These are phyloP conservation scores for Oryzias celebensis DNA, from an alignment of 2,113 vertebrate species.

Conservation along the genomic window DNA sequence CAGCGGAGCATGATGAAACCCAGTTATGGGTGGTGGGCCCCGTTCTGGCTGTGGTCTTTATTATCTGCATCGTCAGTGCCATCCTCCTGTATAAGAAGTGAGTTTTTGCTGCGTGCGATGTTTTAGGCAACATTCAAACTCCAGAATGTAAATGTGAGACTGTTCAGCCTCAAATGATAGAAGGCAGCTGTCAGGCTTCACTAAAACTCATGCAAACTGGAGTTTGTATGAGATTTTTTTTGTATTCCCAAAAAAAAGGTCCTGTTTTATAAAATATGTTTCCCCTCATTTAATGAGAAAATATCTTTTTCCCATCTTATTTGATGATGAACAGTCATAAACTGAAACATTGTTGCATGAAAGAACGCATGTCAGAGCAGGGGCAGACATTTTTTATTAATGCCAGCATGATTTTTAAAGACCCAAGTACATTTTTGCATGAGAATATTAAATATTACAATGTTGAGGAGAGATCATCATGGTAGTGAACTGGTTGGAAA, in stretches of 20 bases:
- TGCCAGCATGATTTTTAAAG: slow-evolving; percentile 40
- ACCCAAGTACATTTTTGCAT: slow-evolving; percentile 32
- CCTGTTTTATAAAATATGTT: not conserved
- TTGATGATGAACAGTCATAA: slow-evolving; percentile 54
- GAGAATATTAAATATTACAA: slow-evolving; percentile 30
- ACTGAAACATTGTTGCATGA: slow-evolving; percentile 41
- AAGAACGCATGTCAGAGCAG: slow-evolving; percentile 35
- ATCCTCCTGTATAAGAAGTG: slow-evolving; percentile 99
- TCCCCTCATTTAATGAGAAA: not conserved
- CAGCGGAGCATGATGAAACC: slow-evolving; percentile 87
- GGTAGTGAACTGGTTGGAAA: slow-evolving; percentile 55
- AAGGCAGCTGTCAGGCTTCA: not conserved
- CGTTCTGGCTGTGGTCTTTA: slow-evolving; percentile 95
- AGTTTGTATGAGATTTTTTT: no score
- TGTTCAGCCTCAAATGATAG: slow-evolving; percentile 40
- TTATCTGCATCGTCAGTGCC: slow-evolving; percentile 98
- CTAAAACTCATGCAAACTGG: not conserved
- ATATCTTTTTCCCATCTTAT: slow-evolving; percentile 21
- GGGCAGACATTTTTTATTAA: slow-evolving; percentile 37
- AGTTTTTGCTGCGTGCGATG: slow-evolving; percentile 55
- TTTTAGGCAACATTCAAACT: not conserved
- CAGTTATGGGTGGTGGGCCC: slow-evolving; percentile 99
- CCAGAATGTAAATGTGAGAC: not conserved
- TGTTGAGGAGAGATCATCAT: slow-evolving; percentile 28
- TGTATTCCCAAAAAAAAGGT: no score